Conservation (phyloP, 2,113 vertebrate genomes). For the Lagopus leucura region DNA sequence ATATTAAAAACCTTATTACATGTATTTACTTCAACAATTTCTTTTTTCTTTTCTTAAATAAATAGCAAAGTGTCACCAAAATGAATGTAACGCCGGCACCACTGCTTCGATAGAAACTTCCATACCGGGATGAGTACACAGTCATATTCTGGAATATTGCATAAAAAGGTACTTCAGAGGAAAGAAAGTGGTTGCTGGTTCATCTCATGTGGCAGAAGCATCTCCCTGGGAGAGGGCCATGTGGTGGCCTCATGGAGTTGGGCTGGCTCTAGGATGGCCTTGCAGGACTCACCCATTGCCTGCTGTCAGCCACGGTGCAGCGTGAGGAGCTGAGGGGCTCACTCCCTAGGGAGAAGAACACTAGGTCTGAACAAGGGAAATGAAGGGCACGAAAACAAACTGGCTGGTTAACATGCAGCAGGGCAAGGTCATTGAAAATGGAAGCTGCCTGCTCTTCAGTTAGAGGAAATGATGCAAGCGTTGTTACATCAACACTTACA, state of each 20-base stretch:
- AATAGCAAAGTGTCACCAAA: conserved; percentile 51
- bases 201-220: background rate
- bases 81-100: background rate
- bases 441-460: background rate
- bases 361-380: background rate
- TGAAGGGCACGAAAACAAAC: background rate
- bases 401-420: conserved; percentile 1
- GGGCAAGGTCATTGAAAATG: background rate
- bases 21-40: conserved; percentile 13
- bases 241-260: background rate
- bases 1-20: conserved; percentile 43
- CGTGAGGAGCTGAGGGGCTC: background rate
- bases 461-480: background rate
- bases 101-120: background rate
- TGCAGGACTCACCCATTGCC: background rate
- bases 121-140: background rate
- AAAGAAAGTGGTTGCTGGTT: conserved; percentile 9
- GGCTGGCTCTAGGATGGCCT: background rate
- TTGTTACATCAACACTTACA: background rate
- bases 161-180: conserved; percentile 33
- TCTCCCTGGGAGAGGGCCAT: accelerated
- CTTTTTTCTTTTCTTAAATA: conserved; percentile 43
- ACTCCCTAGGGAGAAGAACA: background rate
- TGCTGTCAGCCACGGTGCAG: background rate
- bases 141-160: conserved; percentile 35